Conservation (phyloP, 2,113 vertebrate species). For the Clinocottus analis region DNA sequence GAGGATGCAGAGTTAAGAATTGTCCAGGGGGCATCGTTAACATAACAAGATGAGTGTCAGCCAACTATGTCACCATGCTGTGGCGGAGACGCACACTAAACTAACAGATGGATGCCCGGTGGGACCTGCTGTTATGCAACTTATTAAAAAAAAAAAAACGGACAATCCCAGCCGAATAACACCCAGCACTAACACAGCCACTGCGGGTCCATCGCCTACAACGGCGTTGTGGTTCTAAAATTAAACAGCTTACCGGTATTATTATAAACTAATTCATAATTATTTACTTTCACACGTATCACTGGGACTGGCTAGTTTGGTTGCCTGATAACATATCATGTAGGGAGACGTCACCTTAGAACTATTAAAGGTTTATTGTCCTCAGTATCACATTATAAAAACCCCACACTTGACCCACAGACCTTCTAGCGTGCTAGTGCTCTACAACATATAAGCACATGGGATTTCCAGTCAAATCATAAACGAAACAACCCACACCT, state of each 20-base stretch:
- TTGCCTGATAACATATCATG: background rate
- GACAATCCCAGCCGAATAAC: constrained; percentile 58
- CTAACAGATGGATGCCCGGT: constrained; percentile 76
- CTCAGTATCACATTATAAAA: background rate
- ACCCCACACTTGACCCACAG: background rate
- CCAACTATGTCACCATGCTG: constrained; percentile 48
- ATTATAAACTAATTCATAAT: constrained; percentile 6
- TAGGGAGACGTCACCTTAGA: background rate
- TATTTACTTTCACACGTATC: background rate
- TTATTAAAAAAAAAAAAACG: too few species aligned
- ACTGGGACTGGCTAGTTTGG: background rate
- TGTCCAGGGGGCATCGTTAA: constrained; percentile 39
- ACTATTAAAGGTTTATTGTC: background rate
- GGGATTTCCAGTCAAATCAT: background rate
- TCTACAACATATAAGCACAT: background rate
- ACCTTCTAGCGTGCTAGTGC: background rate
- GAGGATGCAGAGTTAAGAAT: background rate
- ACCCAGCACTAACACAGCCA: constrained; percentile 35
- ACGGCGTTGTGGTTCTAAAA: too few species aligned
- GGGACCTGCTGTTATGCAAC: constrained; percentile 67
- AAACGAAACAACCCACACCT: background rate
- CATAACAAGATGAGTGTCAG: constrained; percentile 38
- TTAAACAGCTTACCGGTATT: too few species aligned
- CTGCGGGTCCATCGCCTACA: constrained; percentile 33
- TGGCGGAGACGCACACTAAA: constrained; percentile 43